Base-by-base conservation (phyloP, 23 tunicate species). In the Trididemnum nubilum region DNA sequence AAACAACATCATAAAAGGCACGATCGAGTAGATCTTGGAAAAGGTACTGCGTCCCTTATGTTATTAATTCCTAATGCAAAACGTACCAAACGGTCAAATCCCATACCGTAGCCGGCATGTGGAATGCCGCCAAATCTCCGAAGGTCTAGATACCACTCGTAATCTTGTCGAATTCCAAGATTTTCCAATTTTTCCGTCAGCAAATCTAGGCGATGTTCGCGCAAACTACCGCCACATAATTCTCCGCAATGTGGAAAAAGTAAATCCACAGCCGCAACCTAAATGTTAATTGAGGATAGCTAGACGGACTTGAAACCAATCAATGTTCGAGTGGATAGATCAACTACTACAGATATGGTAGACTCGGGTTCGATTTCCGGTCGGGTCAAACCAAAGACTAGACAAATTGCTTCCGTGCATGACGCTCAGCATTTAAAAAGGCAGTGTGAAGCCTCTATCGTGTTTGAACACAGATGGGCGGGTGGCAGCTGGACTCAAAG, bases 101-200 rank as follows among this genome's bases (percentile, higher is more conserved):
- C 97, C 85, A 92, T 63, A 33, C 97, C 97, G 52, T 82, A 92
- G 9, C 97, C 97, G 0, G 83, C 88, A 40, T 92, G 97, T 2
- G 97, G 97, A 5, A 67, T 77, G 63, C 78, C 78, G 60, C 97
- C 97, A 54, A 65, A 87, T 59, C 82, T 49, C 5, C 89, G 59
- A 37, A 87, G 33, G 82, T 92, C 97, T 32, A 78, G 61, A 66
- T 92, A 92, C 97, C 97, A 92, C 18, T 82, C 76, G 63, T 87
- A 87, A 22, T 79, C 78, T 24, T 81, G 29, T 0, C 37, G 32
- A 72, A 86, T 33, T 9, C 36, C 52, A 0, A 81, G 65, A 4
- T 34, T 30, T 23, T 65, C 22, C 1, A 92, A 31, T 27, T 61
- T 71, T 7, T 59, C 40, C 1, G 40, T 35, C 34, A 92, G 60